Evolutionary conservation across 2,797 vertebrate species (phyloP).

Genomic region (Rhabdophis nuchalis): DNA sequence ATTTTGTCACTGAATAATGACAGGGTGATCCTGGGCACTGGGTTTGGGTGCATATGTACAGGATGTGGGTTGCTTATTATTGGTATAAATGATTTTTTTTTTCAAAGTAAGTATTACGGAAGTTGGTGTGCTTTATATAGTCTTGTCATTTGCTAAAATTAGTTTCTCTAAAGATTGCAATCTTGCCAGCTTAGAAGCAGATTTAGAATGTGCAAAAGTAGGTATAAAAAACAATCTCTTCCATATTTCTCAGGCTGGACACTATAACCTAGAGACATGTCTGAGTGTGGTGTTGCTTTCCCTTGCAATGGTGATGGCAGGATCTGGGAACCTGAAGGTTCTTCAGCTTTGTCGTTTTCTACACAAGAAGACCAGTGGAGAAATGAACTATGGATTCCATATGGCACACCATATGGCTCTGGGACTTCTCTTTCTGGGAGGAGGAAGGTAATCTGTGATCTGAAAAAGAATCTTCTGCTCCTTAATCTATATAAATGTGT

Average conservation of each 20-base stretch:
- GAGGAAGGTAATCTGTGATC: conserved; percentile 80
- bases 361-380: conserved; percentile 91
- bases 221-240: background rate
- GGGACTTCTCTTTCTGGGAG: conserved; percentile 92
- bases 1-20: background rate
- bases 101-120: background rate
- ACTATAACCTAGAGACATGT: conserved; percentile 92
- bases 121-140: background rate
- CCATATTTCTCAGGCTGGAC: conserved; percentile 77
- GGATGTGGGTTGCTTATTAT: background rate
- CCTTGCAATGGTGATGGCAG: conserved; percentile 94
- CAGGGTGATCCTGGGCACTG: background rate
- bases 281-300: conserved; percentile 91
- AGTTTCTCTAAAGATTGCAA: background rate
- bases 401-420: conserved; percentile 97
- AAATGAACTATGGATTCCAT: conserved; percentile 99
- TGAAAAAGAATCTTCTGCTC: background rate
- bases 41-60: background rate
- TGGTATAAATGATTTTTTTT: background rate
- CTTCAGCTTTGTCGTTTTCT: conserved; percentile 94
- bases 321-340: conserved; percentile 91
- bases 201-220: background rate
- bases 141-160: background rate
- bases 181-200: background rate
- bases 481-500: too few species aligned